A percentile compares a stretch with the other conserved stretches of the same genome.
Conservation (phyloP, 1,140 invertebrate species). For the Chrysoperla carnea region DNA sequence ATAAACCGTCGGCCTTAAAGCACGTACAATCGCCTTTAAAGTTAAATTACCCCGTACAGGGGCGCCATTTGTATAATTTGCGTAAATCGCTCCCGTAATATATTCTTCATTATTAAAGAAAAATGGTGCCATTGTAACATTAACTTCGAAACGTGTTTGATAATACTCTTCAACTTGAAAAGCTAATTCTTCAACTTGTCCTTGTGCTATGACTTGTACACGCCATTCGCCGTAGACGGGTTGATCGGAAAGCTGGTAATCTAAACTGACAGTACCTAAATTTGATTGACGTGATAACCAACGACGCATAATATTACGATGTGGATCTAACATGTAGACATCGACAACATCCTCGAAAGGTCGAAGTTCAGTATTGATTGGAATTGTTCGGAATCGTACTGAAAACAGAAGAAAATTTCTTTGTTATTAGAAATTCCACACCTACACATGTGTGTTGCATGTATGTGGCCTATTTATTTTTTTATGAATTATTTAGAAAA, state of each 20-base stretch:
- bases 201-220: constrained; percentile 74
- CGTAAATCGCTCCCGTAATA: constrained; percentile 70
- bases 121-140: constrained; percentile 89
- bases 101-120: constrained; percentile 72
- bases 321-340: constrained; percentile 77
- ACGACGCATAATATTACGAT: constrained; percentile 65
- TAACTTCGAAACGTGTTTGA: constrained; percentile 77
- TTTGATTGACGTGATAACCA: constrained; percentile 83
- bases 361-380: constrained; percentile 74
- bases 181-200: constrained; percentile 66
- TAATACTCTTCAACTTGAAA: constrained; percentile 91
- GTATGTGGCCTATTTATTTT: too few relatives aligned
- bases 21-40: constrained; percentile 54
- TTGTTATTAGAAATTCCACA: background rate
- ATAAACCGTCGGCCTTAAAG: constrained; percentile 33
- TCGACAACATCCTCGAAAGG: constrained; percentile 77
- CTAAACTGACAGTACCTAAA: constrained; percentile 76
- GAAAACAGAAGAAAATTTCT: constrained; percentile 12
- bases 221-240: constrained; percentile 85
- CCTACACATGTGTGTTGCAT: background rate
- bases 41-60: constrained; percentile 75
- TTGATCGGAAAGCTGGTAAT: constrained; percentile 80
- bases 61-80: constrained; percentile 83
- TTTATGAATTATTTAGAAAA: too few relatives aligned
- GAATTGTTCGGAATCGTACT: constrained; percentile 76